Evolutionary conservation across 2,888 invertebrate genomes (phyloP), one percentile per base, ranked within the genome.

Genomic region (Scelioninae gen. 1): DNA sequence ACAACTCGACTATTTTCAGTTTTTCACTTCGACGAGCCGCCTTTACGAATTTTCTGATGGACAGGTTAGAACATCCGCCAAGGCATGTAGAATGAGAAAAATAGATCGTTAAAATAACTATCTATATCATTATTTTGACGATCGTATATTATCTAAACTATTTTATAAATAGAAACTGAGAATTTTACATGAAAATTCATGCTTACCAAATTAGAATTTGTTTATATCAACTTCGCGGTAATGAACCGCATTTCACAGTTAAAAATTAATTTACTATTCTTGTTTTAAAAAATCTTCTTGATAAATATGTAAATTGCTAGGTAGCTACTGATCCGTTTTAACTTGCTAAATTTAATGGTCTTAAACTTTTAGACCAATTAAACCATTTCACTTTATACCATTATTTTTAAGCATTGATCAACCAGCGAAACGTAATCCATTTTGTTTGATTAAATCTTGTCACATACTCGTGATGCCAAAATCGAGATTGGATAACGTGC

Each of bases 361-460:
- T 23, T 32, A 13, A 43, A 31, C 29, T 5, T 53, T 58, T 11
- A 6, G 55, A 49, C 34, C 58, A 66, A 76, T 74, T 74, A 74
- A 74, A 40, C 9, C 13, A 10, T 9, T 31, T 56, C n/a, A 40
- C 16, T 47, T 38, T 58, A 62, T 55, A 40, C 40, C 13, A 60
- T 60, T 51, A 66, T 60, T 76, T 60, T 51, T 9, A 38, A 53
- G 43, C 62, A 34, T 68, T 60, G 6, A 51, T 53, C 55, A 53
- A 34, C 45, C 9, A 38, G 1, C 23, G 38, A 62, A 68, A 32
- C 29, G 47, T 32, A 31, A 68, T 77, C 31, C 47, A 58, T 77
- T 77, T 68, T 51, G 47, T 69, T 69, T 47, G 77, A 69, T 78
- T 71, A 69, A 78, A 77, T 77, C 77, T 77, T 32, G 77, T 62